These are phyloP conservation scores for Rhyacophila evoluta DNA, from an alignment of 2,888 invertebrate species.

Conservation along the genomic window DNA sequence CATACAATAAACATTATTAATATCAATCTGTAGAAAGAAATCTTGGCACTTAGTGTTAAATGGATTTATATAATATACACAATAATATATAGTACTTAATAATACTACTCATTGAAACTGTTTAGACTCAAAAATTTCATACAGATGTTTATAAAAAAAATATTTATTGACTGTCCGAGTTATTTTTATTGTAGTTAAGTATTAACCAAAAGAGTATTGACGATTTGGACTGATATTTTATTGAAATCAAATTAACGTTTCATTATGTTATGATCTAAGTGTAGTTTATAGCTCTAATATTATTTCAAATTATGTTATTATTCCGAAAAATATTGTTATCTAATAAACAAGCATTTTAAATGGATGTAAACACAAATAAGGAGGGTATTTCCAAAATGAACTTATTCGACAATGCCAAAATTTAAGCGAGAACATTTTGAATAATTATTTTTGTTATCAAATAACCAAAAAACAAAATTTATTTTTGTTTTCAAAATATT, in stretches of 20 bases:
- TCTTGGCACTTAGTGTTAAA: conserved; percentile 25
- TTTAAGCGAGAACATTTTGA: too few species aligned
- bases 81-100: background rate
- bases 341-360: too few species aligned
- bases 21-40: background rate
- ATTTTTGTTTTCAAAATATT: too few species aligned
- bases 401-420: too few species aligned
- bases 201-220: conserved; percentile 19
- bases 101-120: conserved; percentile 4
- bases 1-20: conserved; percentile 26
- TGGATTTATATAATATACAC: conserved; percentile 12
- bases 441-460: too few species aligned
- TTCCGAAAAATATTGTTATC: too few species aligned
- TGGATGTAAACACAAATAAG: too few species aligned
- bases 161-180: conserved; percentile 2
- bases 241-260: background rate
- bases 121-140: background rate
- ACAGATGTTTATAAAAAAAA: conserved; percentile 17
- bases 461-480: too few species aligned
- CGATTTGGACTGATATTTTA: conserved; percentile 20
- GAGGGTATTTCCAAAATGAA: too few species aligned
- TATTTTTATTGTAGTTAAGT: conserved; percentile 24
- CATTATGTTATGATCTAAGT: background rate
- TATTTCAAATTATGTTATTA: background rate
- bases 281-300: background rate